Percentiles rank a stretch among this genome's conserved stretches.
phyloP scores from a whole-genome alignment of 2,113 vertebrate genomes.

The Amphiprion ocellaris region DNA sequence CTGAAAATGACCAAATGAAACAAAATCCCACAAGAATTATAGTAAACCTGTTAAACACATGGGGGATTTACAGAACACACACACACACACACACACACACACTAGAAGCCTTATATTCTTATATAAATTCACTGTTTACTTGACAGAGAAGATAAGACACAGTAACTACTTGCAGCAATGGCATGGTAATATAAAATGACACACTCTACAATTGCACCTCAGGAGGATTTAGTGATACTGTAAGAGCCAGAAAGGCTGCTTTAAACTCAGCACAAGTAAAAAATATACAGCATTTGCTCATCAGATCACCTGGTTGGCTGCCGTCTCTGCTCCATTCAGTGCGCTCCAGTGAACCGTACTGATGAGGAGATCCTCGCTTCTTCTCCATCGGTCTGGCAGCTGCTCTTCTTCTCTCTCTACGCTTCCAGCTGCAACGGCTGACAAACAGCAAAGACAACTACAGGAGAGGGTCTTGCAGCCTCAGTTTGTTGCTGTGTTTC shows the following conservation, averaged over 20 bases:
- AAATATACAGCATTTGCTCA: not conserved
- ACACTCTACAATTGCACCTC: not conserved
- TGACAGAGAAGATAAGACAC: not conserved
- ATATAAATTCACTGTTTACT: not conserved
- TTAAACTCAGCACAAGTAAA: not conserved
- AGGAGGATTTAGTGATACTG: not conserved
- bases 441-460: slow-evolving; percentile 3
- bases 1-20: not conserved
- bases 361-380: slow-evolving; percentile 74
- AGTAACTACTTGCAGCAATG: not conserved
- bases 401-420: slow-evolving; percentile 20
- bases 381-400: slow-evolving; percentile 81
- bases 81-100: not conserved
- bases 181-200: not conserved
- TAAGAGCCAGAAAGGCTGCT: not conserved
- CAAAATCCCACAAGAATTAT: too few relatives aligned
- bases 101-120: not conserved
- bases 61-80: not conserved
- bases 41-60: not conserved
- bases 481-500: slow-evolving; percentile 16
- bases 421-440: slow-evolving; percentile 22
- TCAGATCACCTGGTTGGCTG: slow-evolving; percentile 75
- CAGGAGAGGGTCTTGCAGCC: slow-evolving; percentile 32
- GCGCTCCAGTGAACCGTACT: slow-evolving; percentile 87
- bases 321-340: slow-evolving; percentile 79